Evolutionary conservation across 1,140 invertebrate genomes (phyloP).

Genomic region (Drosophila sulfurigaster): DNA sequence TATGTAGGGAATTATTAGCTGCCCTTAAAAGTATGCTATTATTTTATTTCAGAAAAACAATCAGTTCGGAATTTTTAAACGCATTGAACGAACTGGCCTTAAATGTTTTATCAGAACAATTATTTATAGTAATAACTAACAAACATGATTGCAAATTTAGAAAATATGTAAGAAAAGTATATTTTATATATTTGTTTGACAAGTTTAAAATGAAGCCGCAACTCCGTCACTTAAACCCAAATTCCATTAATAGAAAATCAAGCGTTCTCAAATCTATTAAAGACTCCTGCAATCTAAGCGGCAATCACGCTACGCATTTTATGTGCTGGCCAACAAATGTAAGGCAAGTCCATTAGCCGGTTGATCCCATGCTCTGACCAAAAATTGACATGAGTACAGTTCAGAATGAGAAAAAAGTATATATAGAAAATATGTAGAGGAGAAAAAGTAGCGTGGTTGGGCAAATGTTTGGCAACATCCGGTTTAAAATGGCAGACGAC

Average conservation of each 20-base stretch:
- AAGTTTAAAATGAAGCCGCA: no score
- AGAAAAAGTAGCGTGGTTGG: constrained; percentile 20
- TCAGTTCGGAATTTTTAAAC: no score
- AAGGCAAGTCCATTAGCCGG: constrained; percentile 21
- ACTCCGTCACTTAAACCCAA: not conserved
- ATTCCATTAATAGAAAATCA: not conserved
- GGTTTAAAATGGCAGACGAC: constrained; percentile 76
- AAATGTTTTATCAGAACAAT: no score
- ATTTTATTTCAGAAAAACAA: not conserved
- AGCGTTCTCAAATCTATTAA: constrained; percentile 12
- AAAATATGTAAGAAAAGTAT: no score
- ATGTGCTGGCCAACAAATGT: not conserved
- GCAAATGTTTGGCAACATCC: constrained; percentile 77
- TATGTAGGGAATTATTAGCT: not conserved
- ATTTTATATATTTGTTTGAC: no score
- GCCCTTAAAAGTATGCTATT: not conserved
- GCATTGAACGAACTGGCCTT: no score
- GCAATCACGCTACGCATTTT: not conserved
- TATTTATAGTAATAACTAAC: no score
- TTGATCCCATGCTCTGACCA: constrained; percentile 10
- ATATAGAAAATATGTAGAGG: not conserved
- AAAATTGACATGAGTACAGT: constrained; percentile 6
- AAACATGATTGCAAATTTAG: no score
- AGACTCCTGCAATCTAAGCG: constrained; percentile 1
- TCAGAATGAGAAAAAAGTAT: not conserved